Conservation (phyloP, 37 sponge, comb jelly and placozoan genomes). For the Halichondria panicea region DNA sequence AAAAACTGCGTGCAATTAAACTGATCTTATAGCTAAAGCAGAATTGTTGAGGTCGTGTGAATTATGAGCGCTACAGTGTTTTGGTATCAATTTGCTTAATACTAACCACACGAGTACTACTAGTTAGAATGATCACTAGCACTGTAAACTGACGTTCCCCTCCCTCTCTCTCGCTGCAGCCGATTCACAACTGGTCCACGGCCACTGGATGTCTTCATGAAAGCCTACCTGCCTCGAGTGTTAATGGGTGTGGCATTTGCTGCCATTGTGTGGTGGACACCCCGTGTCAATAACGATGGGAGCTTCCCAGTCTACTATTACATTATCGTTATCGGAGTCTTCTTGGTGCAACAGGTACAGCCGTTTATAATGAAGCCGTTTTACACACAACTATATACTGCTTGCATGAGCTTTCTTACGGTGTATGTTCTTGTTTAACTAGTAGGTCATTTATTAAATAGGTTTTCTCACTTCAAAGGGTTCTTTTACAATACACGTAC, state of each 20-base stretch:
- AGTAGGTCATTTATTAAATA: no score
- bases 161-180: conserved; percentile 17
- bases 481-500: no score
- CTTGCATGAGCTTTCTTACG: no score
- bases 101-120: no score
- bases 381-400: neutral
- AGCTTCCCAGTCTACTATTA: conserved; percentile 74
- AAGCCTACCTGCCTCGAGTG: conserved; percentile 65
- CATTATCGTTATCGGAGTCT: conserved; percentile 41
- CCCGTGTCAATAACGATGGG: conserved; percentile 38
- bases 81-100: no score
- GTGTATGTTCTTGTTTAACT: no score
- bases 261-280: conserved; percentile 73
- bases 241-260: conserved; percentile 67
- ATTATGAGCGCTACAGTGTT: no score
- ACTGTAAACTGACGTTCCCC: neutral
- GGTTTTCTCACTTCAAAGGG: no score
- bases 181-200: conserved; percentile 74
- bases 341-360: conserved; percentile 83
- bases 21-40: no score
- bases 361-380: neutral
- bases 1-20: no score
- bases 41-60: no score
- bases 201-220: conserved; percentile 75
- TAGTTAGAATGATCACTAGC: neutral